Conservation (phyloP, 2,113 vertebrate species). For the Terrapene triunguis region DNA sequence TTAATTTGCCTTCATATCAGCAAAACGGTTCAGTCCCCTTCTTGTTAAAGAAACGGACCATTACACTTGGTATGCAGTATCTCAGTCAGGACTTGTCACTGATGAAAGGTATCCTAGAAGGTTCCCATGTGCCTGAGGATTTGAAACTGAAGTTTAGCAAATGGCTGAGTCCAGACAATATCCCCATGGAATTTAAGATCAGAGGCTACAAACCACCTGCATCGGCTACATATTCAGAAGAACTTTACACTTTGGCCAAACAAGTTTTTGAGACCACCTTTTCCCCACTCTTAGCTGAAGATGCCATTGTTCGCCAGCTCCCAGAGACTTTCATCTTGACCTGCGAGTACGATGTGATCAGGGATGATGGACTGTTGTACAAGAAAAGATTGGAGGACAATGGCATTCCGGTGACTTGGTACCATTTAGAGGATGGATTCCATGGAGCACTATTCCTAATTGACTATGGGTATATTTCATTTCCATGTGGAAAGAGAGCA, state of each 20-base stretch:
- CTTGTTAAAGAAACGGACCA: slow-evolving; percentile 70
- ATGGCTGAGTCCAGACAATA: slow-evolving; percentile 50
- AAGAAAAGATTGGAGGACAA: slow-evolving; percentile 83
- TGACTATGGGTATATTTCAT: slow-evolving; percentile 30
- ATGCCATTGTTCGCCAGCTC: slow-evolving; percentile 46
- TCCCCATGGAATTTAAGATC: slow-evolving; percentile 69
- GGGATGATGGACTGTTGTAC: slow-evolving; percentile 85
- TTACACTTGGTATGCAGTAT: slow-evolving; percentile 75
- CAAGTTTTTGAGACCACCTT: rapidly evolving
- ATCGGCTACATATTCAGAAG: slow-evolving; percentile 42
- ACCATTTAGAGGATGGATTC: slow-evolving; percentile 83
- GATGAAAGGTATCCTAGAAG: slow-evolving; percentile 46
- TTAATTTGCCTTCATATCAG: slow-evolving; percentile 79
- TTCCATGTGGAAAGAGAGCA: slow-evolving; percentile 67
- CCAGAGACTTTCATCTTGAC: slow-evolving; percentile 76
- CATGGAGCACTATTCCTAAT: slow-evolving; percentile 79
- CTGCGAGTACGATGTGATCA: slow-evolving; percentile 83
- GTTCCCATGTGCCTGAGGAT: slow-evolving; percentile 74
- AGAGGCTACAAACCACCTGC: slow-evolving; percentile 35
- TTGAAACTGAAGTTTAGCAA: slow-evolving; percentile 68
- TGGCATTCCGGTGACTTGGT: slow-evolving; percentile 80
- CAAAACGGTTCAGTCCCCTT: slow-evolving; percentile 80
- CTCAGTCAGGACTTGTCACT: slow-evolving; percentile 57
- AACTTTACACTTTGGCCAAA: neutral
- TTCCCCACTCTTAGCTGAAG: slow-evolving; percentile 60